Base-by-base conservation (phyloP, 2,888 invertebrate species). In the Heliconius ismenius region DNA sequence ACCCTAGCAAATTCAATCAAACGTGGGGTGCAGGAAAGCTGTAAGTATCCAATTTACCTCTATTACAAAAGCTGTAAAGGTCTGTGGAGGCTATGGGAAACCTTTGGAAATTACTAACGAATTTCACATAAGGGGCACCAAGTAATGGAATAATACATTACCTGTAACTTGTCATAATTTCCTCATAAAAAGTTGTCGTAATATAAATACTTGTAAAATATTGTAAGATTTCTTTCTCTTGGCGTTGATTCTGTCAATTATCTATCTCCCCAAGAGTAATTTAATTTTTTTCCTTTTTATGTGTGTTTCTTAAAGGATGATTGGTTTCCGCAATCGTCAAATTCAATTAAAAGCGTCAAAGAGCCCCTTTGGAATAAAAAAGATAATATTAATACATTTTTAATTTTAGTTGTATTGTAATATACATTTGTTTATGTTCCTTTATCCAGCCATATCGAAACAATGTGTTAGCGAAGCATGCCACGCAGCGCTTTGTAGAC, bases 1-100 rank as follows among this genome's bases (percentile, higher is more conserved):
- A 77, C 79, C 79, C 75, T 81, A 82, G 81, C 81, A 81, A 82
- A 82, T 82, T 81, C 79, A 81, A 82, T 82, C 82, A 80, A 81
- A 79, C 73, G 76, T 76, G 75, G 78, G 81, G 80, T 76, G 79
- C 74, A 76, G 75, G 79, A 75, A 76, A 76, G 74, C 76, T 72
- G 78, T 81, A 78, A 78, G 79, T 78, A 81, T 78, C 78, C 81
- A 80, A 80, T 79, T 80, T 79, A 70, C 76, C 79, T 75, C 79
- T 72, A 76, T 81, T 78, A 81, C 81, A 76, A 78, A 80, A 81
- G 75, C 80, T 69, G 77, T 78, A 76, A 77, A 78, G 77, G 67
- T 76, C 77, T 80, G 75, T 67, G 65, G 67, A 69, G 76, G 36
- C 77, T 79, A 81, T 76, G 76, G 79, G 73, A 77, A 76, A 78